These are phyloP conservation scores for Bombus difficillimus DNA, from an alignment of 1,140 invertebrate species.

Conservation along the genomic window DNA sequence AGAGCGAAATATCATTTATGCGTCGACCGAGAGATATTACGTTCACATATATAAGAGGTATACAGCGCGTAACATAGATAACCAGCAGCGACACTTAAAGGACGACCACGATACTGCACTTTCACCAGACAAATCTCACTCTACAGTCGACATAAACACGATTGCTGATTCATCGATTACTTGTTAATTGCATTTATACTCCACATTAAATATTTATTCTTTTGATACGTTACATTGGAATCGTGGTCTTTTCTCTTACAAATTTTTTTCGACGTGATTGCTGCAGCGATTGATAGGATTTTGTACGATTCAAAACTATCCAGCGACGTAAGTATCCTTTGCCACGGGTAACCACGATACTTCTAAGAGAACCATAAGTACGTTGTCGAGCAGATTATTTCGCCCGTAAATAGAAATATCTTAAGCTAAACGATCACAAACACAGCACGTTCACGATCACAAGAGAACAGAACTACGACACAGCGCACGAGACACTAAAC, in stretches of 20 bases:
- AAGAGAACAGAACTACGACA: constrained; percentile 71
- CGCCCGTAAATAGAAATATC: constrained; percentile 6
- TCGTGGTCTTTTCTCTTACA: background rate
- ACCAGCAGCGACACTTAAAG: constrained; percentile 3
- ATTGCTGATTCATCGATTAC: background rate
- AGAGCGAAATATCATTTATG: background rate
- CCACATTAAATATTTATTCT: background rate
- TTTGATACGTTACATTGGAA: background rate
- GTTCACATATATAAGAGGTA: background rate
- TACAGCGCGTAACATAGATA: background rate
- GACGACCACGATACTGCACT: constrained; percentile 62
- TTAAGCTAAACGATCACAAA: constrained; percentile 75
- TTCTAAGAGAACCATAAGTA: background rate
- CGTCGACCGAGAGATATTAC: background rate
- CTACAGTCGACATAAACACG: background rate
- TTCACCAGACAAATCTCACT: constrained; percentile 53
- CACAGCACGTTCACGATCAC: constrained; percentile 75
- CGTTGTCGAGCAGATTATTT: background rate
- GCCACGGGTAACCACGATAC: background rate
- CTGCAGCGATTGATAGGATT: background rate
- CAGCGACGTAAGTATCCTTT: background rate
- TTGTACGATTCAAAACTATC: background rate
- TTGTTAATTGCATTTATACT: background rate
- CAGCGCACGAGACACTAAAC: constrained; percentile 75
- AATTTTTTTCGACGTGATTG: background rate